A percentile compares a stretch with the other conserved stretches of the same genome.
Evolutionary conservation across 1,140 invertebrate species (phyloP).

Genomic region (Rhizoglyphus robini): DNA sequence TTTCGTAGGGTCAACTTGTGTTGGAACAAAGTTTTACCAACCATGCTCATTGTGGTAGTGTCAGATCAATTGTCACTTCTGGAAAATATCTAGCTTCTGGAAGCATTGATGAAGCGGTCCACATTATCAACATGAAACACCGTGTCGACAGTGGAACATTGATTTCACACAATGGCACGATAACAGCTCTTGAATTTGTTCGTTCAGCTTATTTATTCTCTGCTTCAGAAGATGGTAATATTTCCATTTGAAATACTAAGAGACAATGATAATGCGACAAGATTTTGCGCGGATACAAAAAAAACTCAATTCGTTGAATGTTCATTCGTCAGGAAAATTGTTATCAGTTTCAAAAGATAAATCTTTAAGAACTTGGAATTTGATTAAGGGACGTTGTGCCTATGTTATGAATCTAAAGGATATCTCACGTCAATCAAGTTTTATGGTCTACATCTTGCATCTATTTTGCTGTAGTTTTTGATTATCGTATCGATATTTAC

Average conservation of each 20-base stretch:
- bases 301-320: constrained; percentile 31
- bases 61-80: constrained; percentile 54
- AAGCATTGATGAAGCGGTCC: constrained; percentile 73
- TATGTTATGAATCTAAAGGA: constrained; percentile 65
- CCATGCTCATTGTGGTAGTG: constrained; percentile 63
- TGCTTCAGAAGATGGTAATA: constrained; percentile 63
- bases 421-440: constrained; percentile 29
- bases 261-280: constrained; percentile 56
- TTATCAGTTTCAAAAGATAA: constrained; percentile 70
- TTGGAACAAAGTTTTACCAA: constrained; percentile 65
- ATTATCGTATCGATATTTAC: constrained; percentile 23
- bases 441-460: constrained; percentile 21
- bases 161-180: constrained; percentile 54
- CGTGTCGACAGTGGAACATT: constrained; percentile 61
- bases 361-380: constrained; percentile 77
- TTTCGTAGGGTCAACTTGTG: neutral
- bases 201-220: constrained; percentile 61
- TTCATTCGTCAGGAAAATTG: constrained; percentile 63
- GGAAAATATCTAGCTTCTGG: constrained; percentile 66
- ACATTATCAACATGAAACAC: constrained; percentile 63
- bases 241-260: constrained; percentile 56
- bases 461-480: constrained; percentile 20
- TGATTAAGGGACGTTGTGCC: constrained; percentile 72
- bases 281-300: constrained; percentile 36
- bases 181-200: constrained; percentile 61